Base-by-base conservation (phyloP, 2,797 vertebrate genomes). In the Micrastur ruficollis region DNA sequence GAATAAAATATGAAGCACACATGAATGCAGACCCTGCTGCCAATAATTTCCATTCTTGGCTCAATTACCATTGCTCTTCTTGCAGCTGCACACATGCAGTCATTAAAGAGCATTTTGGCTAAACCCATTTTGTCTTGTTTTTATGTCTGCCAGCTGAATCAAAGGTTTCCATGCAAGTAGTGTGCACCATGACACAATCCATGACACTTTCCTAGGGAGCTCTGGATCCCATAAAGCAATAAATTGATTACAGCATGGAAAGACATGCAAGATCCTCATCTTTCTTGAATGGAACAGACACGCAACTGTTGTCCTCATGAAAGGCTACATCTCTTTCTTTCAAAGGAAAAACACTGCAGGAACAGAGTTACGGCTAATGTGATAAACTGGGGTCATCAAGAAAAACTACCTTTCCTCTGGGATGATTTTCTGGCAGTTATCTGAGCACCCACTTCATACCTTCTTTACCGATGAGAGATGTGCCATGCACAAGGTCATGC, bases 21-120 rank as follows among this genome's bases (percentile, higher is more conserved):
- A 83, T 78, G 86, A 96, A 85, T 91, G 75, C 56, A 95, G 61
- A 34, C 46, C 38, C 66, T 68, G 68, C 81, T 97, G 86, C 81
- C 75, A 97, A 52, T 91, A 89, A 93, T 82, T 96, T 83, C 93
- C 90, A 72, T 72, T 86, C 65, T 70, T 95, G 90, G 83, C 86
- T 97, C 71, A 47, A 8, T 85, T 91, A 80, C 36, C 22, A 6
- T 55, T 55, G 63, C 72, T 96, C 62, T 40, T 96, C 94, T 86
- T 94, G 92, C 92, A 97, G 96, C 94, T 96, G 96, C 81, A 91
- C 72, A 83, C 66, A 88, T 88, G 87, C 93, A 93, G 80, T 95
- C 94, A 95, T 94, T 94, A 75, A 87, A 89, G 93, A 91, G 65
- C 32, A 50, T 74, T 97, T 89, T 85, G 90, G 81, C 89, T 94